phyloP scores from a whole-genome alignment of 2,888 invertebrate species.

The Caenorhabditis japonica region DNA sequence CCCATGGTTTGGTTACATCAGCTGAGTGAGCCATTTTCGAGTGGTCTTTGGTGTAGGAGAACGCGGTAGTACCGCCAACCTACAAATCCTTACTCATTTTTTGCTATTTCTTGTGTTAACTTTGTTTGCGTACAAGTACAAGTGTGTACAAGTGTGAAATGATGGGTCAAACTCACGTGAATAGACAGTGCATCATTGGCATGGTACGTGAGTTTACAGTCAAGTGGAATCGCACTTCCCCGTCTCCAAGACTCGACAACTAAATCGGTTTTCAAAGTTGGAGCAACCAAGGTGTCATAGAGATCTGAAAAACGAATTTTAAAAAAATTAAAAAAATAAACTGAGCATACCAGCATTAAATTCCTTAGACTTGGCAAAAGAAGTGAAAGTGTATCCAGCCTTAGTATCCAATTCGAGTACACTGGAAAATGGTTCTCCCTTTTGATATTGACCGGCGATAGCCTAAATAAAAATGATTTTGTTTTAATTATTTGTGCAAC shows the following conservation, averaged over 20 bases:
- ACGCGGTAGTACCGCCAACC: slow-evolving; percentile 60
- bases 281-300: slow-evolving; percentile 87
- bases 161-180: slow-evolving; percentile 18
- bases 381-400: slow-evolving; percentile 83
- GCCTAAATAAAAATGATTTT: slow-evolving; percentile 23
- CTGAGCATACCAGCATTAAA: slow-evolving; percentile 83
- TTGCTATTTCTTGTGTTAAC: neutral
- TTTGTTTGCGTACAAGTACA: slow-evolving; percentile 32
- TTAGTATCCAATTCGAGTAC: slow-evolving; percentile 78
- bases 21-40: slow-evolving; percentile 88
- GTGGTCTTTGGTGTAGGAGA: slow-evolving; percentile 83
- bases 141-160: slow-evolving; percentile 31
- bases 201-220: slow-evolving; percentile 60
- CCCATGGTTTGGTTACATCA: slow-evolving; percentile 81
- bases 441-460: slow-evolving; percentile 63
- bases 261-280: slow-evolving; percentile 83
- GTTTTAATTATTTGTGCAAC: too few relatives aligned
- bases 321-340: too few relatives aligned
- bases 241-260: slow-evolving; percentile 90
- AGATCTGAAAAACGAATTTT: slow-evolving; percentile 83
- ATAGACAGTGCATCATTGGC: slow-evolving; percentile 63
- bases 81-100: slow-evolving; percentile 16
- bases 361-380: slow-evolving; percentile 88
- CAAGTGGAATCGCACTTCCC: slow-evolving; percentile 82
- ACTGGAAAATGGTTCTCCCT: slow-evolving; percentile 51